Evolutionary conservation across 23 tunicate genomes (phyloP), one percentile per base, ranked within the genome.

Genomic region (Botrylloides violaceus): DNA sequence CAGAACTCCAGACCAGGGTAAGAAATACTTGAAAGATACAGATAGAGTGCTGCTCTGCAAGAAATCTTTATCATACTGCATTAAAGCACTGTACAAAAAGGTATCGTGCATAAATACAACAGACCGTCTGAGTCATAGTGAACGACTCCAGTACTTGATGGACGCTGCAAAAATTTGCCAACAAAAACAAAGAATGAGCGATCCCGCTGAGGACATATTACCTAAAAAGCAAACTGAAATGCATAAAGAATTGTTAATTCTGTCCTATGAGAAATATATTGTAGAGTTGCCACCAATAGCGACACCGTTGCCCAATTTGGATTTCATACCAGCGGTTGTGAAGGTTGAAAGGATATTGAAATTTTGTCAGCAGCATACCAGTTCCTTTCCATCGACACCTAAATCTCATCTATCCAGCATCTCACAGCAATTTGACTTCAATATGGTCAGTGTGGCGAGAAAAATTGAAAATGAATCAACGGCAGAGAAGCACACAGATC

Each of bases 1-100:
- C 49, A 73, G 90, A 7, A 90, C 29, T 31, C 89, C 97, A n/a
- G 97, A 90, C 61, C 85, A 83, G 4, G 90, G 90, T 21, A 90
- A 84, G 59, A 80, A 82, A 61, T 90, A 90, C 73, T 72, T 90
- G 34, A 77, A 81, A 4, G 97, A 90, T 57, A 81, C 81, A 23
- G 89, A 90, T 58, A 53, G 97, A 9, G 43, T 90, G 19, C 37
- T 28, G 18, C 55, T 56, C 6, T 68, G 49, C 21, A 36, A 43
- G 29, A 68, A 37, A 37, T 53, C 74, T 37, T 43, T 68, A 6
- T 19, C 56, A 12, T 68, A 19, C 57, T 32, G 74, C 29, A 43
- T 68, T 19, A 43, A 68, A 68, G 58, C 58, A 5, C 47, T 68
- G 25, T 27, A 68, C 5, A 37, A 37, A 43, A 68, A 39, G 47